Conservation (phyloP, 2,888 invertebrate genomes). For the Cephus sareptanus region DNA sequence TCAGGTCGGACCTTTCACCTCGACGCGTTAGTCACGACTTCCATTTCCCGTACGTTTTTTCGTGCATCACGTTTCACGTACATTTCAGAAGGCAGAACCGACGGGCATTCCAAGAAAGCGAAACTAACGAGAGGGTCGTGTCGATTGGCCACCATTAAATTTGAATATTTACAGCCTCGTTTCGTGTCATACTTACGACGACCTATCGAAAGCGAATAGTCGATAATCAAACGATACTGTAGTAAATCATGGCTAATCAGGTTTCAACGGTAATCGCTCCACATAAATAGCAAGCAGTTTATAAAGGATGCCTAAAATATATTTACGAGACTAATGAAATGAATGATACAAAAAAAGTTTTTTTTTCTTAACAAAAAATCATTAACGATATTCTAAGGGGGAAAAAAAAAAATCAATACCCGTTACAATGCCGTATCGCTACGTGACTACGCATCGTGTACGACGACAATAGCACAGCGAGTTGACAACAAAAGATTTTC, state of each 20-base stretch:
- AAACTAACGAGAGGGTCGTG: conserved; percentile 13
- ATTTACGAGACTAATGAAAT: neutral
- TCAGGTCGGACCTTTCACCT: conserved; percentile 3
- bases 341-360: neutral
- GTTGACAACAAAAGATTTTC: neutral
- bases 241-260: neutral
- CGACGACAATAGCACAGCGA: neutral
- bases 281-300: neutral
- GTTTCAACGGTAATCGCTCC: neutral
- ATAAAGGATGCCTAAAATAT: neutral
- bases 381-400: neutral
- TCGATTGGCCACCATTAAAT: conserved; percentile 8
- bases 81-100: conserved; percentile 6
- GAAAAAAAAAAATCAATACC: neutral
- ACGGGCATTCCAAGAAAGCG: conserved; percentile 14
- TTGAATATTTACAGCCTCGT: conserved; percentile 12
- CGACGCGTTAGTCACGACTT: neutral
- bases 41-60: neutral
- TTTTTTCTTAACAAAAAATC: neutral
- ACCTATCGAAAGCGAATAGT: neutral
- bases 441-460: neutral
- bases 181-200: neutral
- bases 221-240: neutral
- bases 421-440: neutral
- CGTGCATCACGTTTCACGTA: neutral